Base-by-base conservation (phyloP, 2,888 invertebrate genomes). In the Spialia ferax region DNA sequence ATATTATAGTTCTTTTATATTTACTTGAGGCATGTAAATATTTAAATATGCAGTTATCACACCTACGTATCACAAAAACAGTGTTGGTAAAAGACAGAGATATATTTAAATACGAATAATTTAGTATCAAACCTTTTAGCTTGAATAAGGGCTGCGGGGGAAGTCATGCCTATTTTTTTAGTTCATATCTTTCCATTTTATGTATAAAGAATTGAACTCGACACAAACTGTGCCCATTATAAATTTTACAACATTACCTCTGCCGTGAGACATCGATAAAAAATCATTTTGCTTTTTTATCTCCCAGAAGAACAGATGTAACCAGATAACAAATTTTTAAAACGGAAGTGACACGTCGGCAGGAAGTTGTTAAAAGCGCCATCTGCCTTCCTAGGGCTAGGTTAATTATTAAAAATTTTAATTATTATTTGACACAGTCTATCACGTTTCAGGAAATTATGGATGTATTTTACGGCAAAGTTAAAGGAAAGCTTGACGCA, bases 321-420 rank as follows among this genome's bases (percentile, higher is more conserved):
- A 42, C 26, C 45, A 60, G 59, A 60, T 60, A 60, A 45, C 22
- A 45, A 60, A 45, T 11, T 45, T 60, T 42, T 26, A 38, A 45
- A 60, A 60, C 59, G 18, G 45, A 45, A 26, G 15, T 32, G 18
- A 7, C 35, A 26, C 59, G n/a, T 10, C 18, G 26, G 59, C 15
- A 60, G 45, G 59, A 45, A 45, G 59, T 45, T 20, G 59, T 60
- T 26, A 42, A 59, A 59, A 60, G 13, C 23, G 52, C 11, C 52
- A 52, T 52, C 52, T 52, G 52, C 52, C 48, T 48, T 52, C 52
- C 6, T 50, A 52, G 52, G 22, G n/a, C 22, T 23, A 52, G 23
- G 5, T 35, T 35, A 35, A 35, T 35, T 35, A 35, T 2, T 3
- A 35, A 35, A 35, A 35, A 23, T 50, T 2, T 22, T 18, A 22